Evolutionary conservation across 2,888 invertebrate species (phyloP), one percentile per base, ranked within the genome.

Genomic region (Eledone cirrhosa): DNA sequence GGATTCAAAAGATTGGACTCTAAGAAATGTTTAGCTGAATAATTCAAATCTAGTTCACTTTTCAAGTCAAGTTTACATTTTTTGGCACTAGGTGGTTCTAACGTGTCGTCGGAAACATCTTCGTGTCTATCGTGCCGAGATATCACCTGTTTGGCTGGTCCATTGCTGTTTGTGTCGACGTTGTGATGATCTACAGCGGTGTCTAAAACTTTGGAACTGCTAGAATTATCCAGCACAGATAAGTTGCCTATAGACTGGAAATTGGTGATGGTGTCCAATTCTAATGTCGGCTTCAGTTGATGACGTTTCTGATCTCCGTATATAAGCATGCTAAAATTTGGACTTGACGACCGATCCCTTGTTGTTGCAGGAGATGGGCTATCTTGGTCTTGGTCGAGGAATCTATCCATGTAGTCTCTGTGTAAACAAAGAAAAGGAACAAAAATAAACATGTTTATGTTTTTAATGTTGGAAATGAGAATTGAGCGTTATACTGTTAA

Each of bases 401-500:
- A 97, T 85, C 96, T 93, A 89, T 97, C 97, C 96, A 97, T 96
- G 89, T 96, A 96, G 91, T 97, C 97, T 80, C 93, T 93, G 90
- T 48, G 89, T 87, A 74, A 79, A 82, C 80, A 84, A 81, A 78
- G 27, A n/a, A 27, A 48, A 24, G 48, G 59, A 63, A 47, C 41
- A n/a, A 69, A 33, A 41, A 41, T 41, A 41, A 41, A 41, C 11
- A 41, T 8, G 0, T 41, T n/a, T n/a, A n/a, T 1, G 41, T 41
- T 41, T 41, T 11, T 41, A 5, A 5, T 2, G 41, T 8, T 41
- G 41, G 11, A 41, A 11, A 41, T 41, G 41, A 41, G 41, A 41
- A 41, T 8, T 2, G 41, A 41, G 41, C 41, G 11, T 11, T 2
- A 5, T 11, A 41, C 11, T 41, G 41, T 41, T 41, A 41, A 41